Percentiles rank a stretch among this genome's conserved stretches.
phyloP scores from a whole-genome alignment of 2,113 vertebrate genomes.

The Bambusicola thoracicus region DNA sequence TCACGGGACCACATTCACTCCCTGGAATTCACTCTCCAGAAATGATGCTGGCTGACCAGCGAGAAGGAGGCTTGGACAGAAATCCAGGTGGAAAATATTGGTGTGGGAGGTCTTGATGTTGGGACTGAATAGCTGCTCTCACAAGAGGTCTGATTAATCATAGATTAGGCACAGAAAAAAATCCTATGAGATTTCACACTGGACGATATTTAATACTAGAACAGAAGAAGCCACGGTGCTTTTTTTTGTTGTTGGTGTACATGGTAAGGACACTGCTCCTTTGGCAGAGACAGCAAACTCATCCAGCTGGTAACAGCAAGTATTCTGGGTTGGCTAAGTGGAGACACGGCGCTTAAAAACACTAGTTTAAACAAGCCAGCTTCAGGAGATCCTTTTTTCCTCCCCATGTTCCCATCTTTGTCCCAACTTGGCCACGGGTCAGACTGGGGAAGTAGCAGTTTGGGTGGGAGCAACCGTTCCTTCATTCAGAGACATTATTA shows the following conservation, averaged over 20 bases:
- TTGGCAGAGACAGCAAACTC: background rate
- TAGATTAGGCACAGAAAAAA: background rate
- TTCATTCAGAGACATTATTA: background rate
- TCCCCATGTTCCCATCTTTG: background rate
- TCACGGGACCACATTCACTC: rapidly evolving
- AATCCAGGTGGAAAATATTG: background rate
- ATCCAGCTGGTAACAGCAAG: background rate
- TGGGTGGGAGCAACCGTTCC: background rate
- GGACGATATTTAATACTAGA: background rate
- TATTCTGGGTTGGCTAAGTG: background rate
- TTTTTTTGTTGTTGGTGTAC: background rate
- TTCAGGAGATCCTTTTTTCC: background rate
- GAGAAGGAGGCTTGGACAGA: background rate
- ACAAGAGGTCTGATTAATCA: background rate
- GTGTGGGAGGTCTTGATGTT: background rate
- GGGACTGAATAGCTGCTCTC: background rate
- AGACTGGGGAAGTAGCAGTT: background rate
- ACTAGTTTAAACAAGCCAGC: background rate
- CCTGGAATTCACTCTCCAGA: background rate
- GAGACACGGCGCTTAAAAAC: background rate
- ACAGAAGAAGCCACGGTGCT: background rate
- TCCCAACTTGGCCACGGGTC: background rate
- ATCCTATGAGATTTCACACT: background rate
- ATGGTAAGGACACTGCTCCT: rapidly evolving
- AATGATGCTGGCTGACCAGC: background rate